These are phyloP conservation scores for Micromesistius poutassou DNA, from an alignment of 2,797 vertebrate genomes.

Conservation along the genomic window DNA sequence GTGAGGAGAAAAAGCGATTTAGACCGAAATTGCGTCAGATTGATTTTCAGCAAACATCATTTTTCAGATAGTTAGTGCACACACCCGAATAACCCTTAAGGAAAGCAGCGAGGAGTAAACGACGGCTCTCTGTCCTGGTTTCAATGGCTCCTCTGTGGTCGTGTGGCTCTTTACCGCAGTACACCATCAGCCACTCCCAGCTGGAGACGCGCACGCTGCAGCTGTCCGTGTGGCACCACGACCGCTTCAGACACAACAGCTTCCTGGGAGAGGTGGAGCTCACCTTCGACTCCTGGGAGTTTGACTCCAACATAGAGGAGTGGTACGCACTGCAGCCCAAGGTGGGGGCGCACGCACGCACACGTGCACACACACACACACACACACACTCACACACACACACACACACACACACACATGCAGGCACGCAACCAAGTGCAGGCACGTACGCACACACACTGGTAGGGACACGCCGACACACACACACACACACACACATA, in stretches of 20 bases:
- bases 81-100: not conserved
- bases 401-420: not conserved
- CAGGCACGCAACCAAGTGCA: not conserved
- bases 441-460: not conserved
- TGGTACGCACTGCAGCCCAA: constrained; percentile 91
- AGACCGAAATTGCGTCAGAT: not conserved
- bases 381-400: not conserved
- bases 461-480: no score
- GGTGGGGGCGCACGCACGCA: constrained; percentile 63
- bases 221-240: constrained; percentile 95
- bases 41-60: not conserved
- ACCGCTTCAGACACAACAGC: constrained; percentile 91
- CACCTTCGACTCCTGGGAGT: constrained; percentile 93
- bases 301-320: constrained; percentile 85
- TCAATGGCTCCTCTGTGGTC: not conserved
- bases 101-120: not conserved
- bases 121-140: not conserved
- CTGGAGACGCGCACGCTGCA: constrained; percentile 92
- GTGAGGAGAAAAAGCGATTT: not conserved
- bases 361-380: not conserved
- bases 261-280: constrained; percentile 96
- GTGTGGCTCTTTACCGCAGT: constrained; percentile 69
- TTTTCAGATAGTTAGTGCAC: not conserved
- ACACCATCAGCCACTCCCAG: constrained; percentile 94
- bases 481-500: not conserved